A percentile compares a stretch with the other conserved stretches of the same genome.
Conservation (phyloP, 2,113 vertebrate genomes). For the Paracanthobrama guichenoti region DNA sequence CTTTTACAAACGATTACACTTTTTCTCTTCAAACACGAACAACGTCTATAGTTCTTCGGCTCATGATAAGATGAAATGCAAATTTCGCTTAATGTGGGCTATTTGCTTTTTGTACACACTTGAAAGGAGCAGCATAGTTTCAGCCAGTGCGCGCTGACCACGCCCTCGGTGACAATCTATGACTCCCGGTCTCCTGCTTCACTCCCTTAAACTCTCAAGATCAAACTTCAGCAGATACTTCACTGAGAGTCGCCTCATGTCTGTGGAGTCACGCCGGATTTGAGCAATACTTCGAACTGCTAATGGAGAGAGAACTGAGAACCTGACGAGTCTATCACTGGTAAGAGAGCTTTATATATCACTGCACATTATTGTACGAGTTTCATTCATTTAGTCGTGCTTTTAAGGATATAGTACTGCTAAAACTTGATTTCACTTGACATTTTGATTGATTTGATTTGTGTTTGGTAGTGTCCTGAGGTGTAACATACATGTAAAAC, state of each 20-base stretch:
- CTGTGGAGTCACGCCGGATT: not conserved
- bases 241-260: not conserved
- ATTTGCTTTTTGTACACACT: not conserved
- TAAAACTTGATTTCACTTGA: not conserved
- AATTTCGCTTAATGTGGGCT: not conserved
- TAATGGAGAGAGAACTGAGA: conserved; percentile 16
- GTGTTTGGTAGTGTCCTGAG: not conserved
- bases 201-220: not conserved
- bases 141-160: not conserved
- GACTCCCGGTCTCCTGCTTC: not conserved
- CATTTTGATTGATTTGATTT: not conserved
- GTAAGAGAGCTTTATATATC: not conserved
- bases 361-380: not conserved
- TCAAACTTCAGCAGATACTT: not conserved
- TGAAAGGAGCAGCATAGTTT: not conserved
- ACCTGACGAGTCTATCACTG: conserved; percentile 5
- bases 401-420: not conserved
- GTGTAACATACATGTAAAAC: not conserved
- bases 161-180: not conserved
- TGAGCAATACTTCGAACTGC: not conserved
- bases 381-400: not conserved
- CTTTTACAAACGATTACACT: not conserved
- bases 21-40: not conserved
- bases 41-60: not conserved
- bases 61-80: not conserved